A percentile compares a stretch with the other conserved stretches of the same genome.
phyloP scores from a whole-genome alignment of 2,888 invertebrate species.

The Carcina quercana region DNA sequence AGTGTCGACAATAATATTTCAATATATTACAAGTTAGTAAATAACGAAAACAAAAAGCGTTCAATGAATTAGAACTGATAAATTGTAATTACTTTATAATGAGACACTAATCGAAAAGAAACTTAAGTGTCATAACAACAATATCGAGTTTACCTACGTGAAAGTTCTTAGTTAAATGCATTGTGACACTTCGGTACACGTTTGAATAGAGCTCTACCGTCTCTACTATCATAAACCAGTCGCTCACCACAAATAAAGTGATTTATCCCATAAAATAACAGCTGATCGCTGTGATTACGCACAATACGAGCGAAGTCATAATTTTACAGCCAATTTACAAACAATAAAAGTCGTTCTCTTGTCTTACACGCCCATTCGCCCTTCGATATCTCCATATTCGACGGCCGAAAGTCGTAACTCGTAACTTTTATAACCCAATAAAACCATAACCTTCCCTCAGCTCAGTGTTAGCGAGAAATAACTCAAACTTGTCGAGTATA shows the following conservation, averaged over 20 bases:
- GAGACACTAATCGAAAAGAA: too few relatives aligned
- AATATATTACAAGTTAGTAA: too few relatives aligned
- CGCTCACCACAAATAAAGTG: constrained; percentile 60
- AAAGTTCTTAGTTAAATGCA: too few relatives aligned
- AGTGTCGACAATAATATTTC: too few relatives aligned
- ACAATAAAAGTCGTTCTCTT: constrained; percentile 73
- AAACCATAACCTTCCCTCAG: constrained; percentile 51
- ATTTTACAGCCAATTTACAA: constrained; percentile 76
- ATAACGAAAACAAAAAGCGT: too few relatives aligned
- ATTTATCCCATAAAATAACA: constrained; percentile 67
- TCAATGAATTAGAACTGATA: too few relatives aligned
- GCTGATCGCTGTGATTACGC: constrained; percentile 67
- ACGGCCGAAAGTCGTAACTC: constrained; percentile 55
- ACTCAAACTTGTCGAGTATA: constrained; percentile 27
- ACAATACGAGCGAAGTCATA: constrained; percentile 70
- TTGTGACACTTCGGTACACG: too few relatives aligned
- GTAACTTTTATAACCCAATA: constrained; percentile 72
- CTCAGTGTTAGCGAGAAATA: constrained; percentile 13
- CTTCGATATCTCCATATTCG: constrained; percentile 70
- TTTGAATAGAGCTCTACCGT: too few relatives aligned
- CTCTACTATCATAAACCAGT: constrained; percentile 51
- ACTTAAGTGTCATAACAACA: too few relatives aligned
- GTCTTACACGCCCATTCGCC: constrained; percentile 68
- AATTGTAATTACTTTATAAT: too few relatives aligned
- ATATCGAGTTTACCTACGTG: too few relatives aligned